phyloP scores from a whole-genome alignment of 2,797 vertebrate species.

The Euphonia xanthogaster region DNA sequence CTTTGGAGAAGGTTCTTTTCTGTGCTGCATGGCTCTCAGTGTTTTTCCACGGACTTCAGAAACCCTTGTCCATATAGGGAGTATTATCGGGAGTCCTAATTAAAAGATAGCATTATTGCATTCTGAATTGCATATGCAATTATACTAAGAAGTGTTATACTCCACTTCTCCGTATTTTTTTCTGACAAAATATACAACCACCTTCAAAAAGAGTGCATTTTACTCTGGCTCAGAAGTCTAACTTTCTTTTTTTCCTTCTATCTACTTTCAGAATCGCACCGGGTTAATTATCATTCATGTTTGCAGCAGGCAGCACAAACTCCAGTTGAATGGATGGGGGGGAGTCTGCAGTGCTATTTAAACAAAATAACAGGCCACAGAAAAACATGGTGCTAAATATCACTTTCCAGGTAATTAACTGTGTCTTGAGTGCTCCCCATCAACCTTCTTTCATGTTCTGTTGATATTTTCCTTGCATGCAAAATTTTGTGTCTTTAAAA shows the following conservation, averaged over 20 bases:
- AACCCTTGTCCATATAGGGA: neutral
- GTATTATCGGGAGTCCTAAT: neutral
- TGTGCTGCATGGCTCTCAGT: neutral
- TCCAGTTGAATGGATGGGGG: neutral
- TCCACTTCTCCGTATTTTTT: neutral
- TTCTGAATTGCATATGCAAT: neutral
- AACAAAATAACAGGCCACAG: neutral
- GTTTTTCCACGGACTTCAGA: neutral
- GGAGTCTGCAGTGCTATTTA: neutral
- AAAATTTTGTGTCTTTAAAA: neutral
- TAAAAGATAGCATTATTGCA: neutral
- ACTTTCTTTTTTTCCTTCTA: neutral
- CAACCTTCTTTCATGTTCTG: neutral
- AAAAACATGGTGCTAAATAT: neutral
- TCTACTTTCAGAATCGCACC: neutral
- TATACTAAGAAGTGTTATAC: neutral
- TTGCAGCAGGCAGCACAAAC: neutral
- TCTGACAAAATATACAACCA: neutral
- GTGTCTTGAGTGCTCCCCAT: neutral
- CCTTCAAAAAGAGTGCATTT: neutral
- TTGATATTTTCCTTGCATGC: neutral
- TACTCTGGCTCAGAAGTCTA: neutral
- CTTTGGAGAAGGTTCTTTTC: neutral
- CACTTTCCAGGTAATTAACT: slow-evolving; percentile 16
- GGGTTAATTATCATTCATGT: neutral